Evolutionary conservation across 1,140 invertebrate species (phyloP), one percentile per base, ranked within the genome.

Genomic region (Anastrepha ludens): DNA sequence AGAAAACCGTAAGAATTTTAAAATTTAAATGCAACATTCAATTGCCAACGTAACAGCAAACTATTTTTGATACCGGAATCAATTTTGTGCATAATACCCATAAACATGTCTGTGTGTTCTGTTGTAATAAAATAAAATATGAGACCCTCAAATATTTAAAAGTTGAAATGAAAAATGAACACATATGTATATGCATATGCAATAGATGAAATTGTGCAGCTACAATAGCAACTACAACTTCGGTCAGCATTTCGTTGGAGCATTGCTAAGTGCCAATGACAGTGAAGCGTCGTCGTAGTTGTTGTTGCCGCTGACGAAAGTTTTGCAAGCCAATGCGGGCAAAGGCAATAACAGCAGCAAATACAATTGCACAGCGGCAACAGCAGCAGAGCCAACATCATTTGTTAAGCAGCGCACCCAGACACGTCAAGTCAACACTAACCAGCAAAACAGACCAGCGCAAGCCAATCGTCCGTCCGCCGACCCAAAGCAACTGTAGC

Each of bases 321-420:
- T 74, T 74, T 74, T 44, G 41, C 44, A 13, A 17, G 13, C 15
- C 70, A 74, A 47, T 74, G 13, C n/a, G 70, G 44, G 9, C 70
- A 74, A 81, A 20, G 55, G n/a, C 47, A 50, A 55, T 41, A 81
- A 55, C 67, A 55, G 47, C 74, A 81, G n/a, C 17, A 55, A n/a
- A 17, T 20, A 81, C 17, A 81, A 55, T 81, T 81, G n/a, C 7
- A 44, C 17, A n/a, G 41, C 17, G 41, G 39, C 15, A 39, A 41
- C 15, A 47, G 41, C 39, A 74, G 41, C 67, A 47, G 13, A 67
- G 67, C n/a, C 47, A 81, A 81, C 74, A 55, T 17, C 47, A 55
- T n/a, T 81, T 5, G 50, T 81, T 81, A 2, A 55, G 74, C 17
- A 81, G 44, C 9, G 50, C 74, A 81, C 74, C 74, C 74, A 81